A percentile compares a stretch with the other conserved stretches of the same genome.
These are phyloP conservation scores for Spinus olivaceus DNA, from an alignment of 2,797 vertebrate species.

Conservation along the genomic window DNA sequence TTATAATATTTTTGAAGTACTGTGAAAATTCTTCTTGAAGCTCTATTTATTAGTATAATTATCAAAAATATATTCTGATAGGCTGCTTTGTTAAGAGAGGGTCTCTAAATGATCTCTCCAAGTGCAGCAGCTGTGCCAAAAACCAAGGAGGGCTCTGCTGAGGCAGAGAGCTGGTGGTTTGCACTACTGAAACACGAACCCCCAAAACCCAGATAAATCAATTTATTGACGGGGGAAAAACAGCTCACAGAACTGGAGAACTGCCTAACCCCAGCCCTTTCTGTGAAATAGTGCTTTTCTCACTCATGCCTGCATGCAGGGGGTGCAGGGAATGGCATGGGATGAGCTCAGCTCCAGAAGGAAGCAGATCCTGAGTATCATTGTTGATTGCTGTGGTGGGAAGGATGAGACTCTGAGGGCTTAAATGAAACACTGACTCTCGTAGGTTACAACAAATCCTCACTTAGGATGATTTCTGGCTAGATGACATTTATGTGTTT, in stretches of 20 bases:
- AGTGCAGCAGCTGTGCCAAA: background rate
- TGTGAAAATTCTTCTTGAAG: background rate
- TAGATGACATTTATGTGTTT: background rate
- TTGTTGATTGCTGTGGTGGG: background rate
- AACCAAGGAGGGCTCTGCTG: background rate
- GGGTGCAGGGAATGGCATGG: background rate
- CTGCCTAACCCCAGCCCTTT: background rate
- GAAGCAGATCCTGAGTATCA: background rate
- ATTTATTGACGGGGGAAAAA: rapidly evolving
- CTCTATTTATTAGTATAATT: background rate
- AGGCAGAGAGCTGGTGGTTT: background rate
- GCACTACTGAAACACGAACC: background rate
- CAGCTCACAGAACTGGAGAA: background rate
- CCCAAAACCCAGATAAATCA: background rate
- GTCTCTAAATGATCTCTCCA: background rate
- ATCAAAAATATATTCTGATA: background rate
- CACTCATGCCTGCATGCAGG: background rate
- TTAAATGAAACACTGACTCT: background rate
- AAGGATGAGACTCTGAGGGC: background rate
- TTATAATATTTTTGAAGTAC: background rate
- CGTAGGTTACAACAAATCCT: background rate
- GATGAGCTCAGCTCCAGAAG: background rate
- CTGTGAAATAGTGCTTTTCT: background rate
- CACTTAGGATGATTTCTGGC: background rate
- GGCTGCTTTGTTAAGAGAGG: background rate